Conservation (phyloP, 2,888 invertebrate species). For the Parascotia fuliginaria region DNA sequence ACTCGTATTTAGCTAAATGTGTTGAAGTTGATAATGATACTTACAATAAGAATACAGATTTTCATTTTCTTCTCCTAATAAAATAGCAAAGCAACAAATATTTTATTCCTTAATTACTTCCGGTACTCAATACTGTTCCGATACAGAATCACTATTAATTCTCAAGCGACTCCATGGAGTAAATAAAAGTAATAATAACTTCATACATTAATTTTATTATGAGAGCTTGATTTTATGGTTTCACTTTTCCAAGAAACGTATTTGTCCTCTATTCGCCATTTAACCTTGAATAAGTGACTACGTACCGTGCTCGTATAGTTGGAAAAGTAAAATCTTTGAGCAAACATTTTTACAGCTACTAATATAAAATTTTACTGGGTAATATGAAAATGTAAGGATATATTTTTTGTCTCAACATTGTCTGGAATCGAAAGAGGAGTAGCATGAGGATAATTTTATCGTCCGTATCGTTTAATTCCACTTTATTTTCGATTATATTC, state of each 20-base stretch:
- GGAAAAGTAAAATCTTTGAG: conserved; percentile 7
- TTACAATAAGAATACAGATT: background rate
- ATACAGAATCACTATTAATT: conserved; percentile 26
- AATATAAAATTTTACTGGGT: conserved; percentile 10
- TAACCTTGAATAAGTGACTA: conserved; percentile 4
- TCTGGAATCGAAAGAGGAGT: conserved; percentile 9
- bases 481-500: conserved; percentile 2
- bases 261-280: conserved; percentile 2
- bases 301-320: conserved; percentile 1
- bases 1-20: too few relatives aligned
- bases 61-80: background rate
- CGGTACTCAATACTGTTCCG: conserved; percentile 29
- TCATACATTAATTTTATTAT: conserved; percentile 35
- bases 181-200: conserved; percentile 33
- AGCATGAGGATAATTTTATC: conserved; percentile 14
- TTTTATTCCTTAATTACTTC: conserved; percentile 19
- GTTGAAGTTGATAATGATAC: too few relatives aligned
- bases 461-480: conserved; percentile 5
- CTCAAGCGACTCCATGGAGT: conserved; percentile 25
- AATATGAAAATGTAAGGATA: conserved; percentile 10
- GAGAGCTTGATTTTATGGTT: conserved; percentile 27
- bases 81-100: background rate
- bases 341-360: conserved; percentile 13
- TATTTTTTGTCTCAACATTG: conserved; percentile 9
- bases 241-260: conserved; percentile 3